phyloP scores from a whole-genome alignment of 2,888 invertebrate species.

The Venustoraphidia nigricollis region DNA sequence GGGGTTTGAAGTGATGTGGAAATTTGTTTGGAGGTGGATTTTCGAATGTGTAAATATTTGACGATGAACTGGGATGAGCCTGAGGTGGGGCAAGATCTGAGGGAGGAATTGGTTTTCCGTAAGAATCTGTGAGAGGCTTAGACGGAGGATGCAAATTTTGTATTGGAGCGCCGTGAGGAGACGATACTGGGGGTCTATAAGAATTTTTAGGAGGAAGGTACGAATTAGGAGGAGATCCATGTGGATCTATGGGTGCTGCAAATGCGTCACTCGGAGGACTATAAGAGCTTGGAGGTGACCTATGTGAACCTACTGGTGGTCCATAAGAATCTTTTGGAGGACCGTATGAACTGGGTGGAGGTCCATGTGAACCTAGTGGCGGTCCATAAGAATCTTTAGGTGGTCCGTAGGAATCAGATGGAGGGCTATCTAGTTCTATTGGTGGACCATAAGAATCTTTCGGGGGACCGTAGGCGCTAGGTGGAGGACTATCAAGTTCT shows the following conservation, averaged over 20 bases:
- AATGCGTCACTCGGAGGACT: slow-evolving; percentile 8
- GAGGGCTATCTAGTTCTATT: neutral
- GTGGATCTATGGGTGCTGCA: slow-evolving; percentile 8
- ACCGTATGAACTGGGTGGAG: slow-evolving; percentile 11
- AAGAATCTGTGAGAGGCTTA: slow-evolving; percentile 4
- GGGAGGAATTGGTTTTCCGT: slow-evolving; percentile 11
- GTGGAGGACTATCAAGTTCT: slow-evolving; percentile 1
- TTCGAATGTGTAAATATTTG: too few species aligned
- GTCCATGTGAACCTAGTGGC: slow-evolving; percentile 15
- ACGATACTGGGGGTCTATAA: neutral
- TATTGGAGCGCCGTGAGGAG: slow-evolving; percentile 24
- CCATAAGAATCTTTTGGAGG: slow-evolving; percentile 9
- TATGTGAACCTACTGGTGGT: slow-evolving; percentile 2
- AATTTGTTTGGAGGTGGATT: too few species aligned
- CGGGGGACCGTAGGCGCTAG: slow-evolving; percentile 4
- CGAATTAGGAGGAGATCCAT: slow-evolving; percentile 9
- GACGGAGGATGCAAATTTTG: slow-evolving; percentile 14
- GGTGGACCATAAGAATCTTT: slow-evolving; percentile 3
- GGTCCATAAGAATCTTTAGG: slow-evolving; percentile 14
- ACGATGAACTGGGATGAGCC: too few species aligned
- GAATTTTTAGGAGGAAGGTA: slow-evolving; percentile 9
- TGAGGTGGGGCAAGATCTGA: slow-evolving; percentile 6
- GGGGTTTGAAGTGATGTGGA: too few species aligned
- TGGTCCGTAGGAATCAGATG: slow-evolving; percentile 4
- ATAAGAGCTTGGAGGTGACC: slow-evolving; percentile 8